Base-by-base conservation (phyloP, 1,140 invertebrate species). In the Trachelipus rathkii region DNA sequence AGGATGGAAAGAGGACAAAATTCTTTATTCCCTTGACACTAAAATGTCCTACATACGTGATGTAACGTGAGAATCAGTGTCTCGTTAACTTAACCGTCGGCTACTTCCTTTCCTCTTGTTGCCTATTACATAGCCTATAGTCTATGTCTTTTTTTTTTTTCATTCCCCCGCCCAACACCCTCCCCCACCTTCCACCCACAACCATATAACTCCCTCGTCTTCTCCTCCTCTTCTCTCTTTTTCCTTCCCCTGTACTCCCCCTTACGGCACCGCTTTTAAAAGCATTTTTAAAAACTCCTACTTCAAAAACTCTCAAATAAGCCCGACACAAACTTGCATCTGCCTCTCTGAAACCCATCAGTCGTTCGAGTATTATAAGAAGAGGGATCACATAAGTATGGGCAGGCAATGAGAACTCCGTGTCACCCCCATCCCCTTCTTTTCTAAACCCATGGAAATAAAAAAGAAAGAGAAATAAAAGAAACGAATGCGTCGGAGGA, bases 101-200 rank as follows among this genome's bases (percentile, higher is more conserved):
- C 70, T 44, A 33, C 24, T 71, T 71, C 44, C 70, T 44, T 44
- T 71, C 70, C 70, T 44, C 70, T 71, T 44, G 15, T 44, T 71
- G 70, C 70, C 44, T 68, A 43, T 71, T 24, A 71, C 70, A 43
- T 71, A n/a, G 44, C 24, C 70, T 43, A 33, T 44, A n/a, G 24
- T 67, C n/a, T n/a, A n/a, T n/a, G n/a, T n/a, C n/a, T n/a, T n/a
- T n/a, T 67, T 21, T 21, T 44, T 46, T 21, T 44, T 50, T 33
- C 45, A 24, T 68, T 43, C 60, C 73, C 23, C 73, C 60, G 11
- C 66, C 53, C 46, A 46, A 43, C 66, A 33, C 6, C n/a, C 69
- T 46, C 67, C 46, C 23, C 68, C 8, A 45, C 69, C 45, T 24
- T 68, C 45, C 67, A 13, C 44, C 44, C 33, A 11, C 74, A 67